Percentiles rank a stretch among this genome's conserved stretches.
Evolutionary conservation across 2,113 vertebrate species (phyloP).

Genomic region (Vireo altiloquus): DNA sequence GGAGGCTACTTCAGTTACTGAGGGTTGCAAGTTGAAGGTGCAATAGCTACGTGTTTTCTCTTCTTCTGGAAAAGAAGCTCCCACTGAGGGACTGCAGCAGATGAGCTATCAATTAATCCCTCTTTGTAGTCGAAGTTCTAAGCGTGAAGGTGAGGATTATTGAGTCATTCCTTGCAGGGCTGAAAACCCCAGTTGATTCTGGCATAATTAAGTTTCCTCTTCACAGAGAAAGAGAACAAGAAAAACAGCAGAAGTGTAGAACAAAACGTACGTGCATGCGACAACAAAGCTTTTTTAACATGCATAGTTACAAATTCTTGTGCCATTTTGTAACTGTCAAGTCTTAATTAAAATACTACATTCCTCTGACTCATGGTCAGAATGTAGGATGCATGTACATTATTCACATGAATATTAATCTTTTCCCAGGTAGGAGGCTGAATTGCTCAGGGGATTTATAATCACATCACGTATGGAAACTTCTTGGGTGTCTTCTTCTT

Average conservation of each 20-base stretch:
- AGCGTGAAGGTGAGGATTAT: constrained; percentile 40
- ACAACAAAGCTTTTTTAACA: neutral
- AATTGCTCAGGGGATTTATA: constrained; percentile 24
- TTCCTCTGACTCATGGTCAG: constrained; percentile 54
- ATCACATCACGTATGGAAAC: neutral
- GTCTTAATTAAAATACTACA: constrained; percentile 51
- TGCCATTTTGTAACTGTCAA: constrained; percentile 33
- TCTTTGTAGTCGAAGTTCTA: constrained; percentile 7
- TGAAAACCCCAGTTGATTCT: constrained; percentile 7
- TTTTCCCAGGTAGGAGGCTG: constrained; percentile 43
- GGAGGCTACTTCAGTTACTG: neutral
- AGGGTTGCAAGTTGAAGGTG: neutral
- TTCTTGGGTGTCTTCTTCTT: neutral
- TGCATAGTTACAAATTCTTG: neutral
- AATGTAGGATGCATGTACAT: constrained; percentile 46
- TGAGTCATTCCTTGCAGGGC: constrained; percentile 28
- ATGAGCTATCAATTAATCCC: constrained; percentile 23
- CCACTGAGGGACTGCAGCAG: neutral
- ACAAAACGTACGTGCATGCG: neutral
- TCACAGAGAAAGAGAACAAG: neutral
- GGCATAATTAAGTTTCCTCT: constrained; percentile 11
- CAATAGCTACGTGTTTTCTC: neutral
- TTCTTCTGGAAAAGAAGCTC: neutral
- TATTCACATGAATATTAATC: constrained; percentile 55
- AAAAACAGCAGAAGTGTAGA: constrained; percentile 13